A percentile compares a stretch with the other conserved stretches of the same genome.
Evolutionary conservation across 2,888 invertebrate genomes (phyloP).

Genomic region (Gymnocheta viridis): DNA sequence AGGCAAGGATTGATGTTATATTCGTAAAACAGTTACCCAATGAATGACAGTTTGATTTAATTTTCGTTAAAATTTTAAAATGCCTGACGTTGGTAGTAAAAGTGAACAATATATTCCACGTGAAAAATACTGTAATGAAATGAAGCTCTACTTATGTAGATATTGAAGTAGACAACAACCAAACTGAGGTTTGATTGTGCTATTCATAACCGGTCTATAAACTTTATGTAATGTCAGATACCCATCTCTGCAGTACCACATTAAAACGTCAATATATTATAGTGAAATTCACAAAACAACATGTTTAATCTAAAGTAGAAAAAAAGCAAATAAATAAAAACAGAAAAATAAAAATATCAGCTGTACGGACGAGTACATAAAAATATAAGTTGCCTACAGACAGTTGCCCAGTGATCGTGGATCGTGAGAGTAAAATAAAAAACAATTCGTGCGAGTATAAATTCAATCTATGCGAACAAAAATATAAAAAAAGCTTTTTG

Average conservation of each 20-base stretch:
- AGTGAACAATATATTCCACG: no score
- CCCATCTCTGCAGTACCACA: constrained; percentile 14
- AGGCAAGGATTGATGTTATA: no score
- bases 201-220: neutral
- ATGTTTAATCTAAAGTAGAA: constrained; percentile 19
- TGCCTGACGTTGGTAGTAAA: no score
- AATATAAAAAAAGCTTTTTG: constrained; percentile 19
- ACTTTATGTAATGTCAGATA: neutral
- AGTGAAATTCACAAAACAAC: constrained; percentile 46
- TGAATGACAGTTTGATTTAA: no score
- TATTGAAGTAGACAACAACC: no score
- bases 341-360: constrained; percentile 40
- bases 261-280: constrained; percentile 19
- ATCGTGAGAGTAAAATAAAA: constrained; percentile 62
- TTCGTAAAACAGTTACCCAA: no score
- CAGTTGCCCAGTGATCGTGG: constrained; percentile 68
- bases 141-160: no score
- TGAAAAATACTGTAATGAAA: no score
- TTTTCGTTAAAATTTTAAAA: no score
- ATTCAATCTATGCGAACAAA: neutral
- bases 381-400: constrained; percentile 55
- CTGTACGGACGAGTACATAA: constrained; percentile 13
- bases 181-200: neutral
- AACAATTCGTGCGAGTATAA: constrained; percentile 11
- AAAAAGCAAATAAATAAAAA: constrained; percentile 4